These are phyloP conservation scores for Chrysolina americana DNA, from an alignment of 2,888 invertebrate species.

Conservation along the genomic window DNA sequence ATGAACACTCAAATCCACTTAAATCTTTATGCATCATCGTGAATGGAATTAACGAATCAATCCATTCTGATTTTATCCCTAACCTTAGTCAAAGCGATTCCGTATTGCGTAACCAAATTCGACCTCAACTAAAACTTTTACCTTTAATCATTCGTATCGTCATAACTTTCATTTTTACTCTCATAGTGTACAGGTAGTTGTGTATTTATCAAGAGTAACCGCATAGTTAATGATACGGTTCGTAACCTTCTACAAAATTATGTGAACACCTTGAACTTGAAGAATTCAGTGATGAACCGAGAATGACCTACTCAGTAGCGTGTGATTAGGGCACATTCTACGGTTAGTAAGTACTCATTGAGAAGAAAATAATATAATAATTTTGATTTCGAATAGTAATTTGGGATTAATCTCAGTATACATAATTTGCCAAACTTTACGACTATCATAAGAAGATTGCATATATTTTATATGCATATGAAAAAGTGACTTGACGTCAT, in stretches of 20 bases:
- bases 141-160: constrained; percentile 44
- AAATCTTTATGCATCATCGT: no score
- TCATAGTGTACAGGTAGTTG: constrained; percentile 40
- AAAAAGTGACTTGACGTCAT: no score
- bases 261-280: constrained; percentile 51
- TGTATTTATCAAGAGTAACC: constrained; percentile 28
- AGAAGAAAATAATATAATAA: no score
- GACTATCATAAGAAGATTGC: no score
- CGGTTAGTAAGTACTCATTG: not conserved
- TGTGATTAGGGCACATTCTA: not conserved
- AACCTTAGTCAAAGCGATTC: constrained; percentile 23
- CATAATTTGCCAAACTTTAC: no score
- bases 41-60: constrained; percentile 1
- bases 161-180: constrained; percentile 53
- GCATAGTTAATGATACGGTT: constrained; percentile 21
- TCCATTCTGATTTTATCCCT: constrained; percentile 7
- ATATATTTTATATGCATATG: no score
- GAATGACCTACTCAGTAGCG: constrained; percentile 21
- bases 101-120: constrained; percentile 41
- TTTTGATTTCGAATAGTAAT: no score
- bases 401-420: no score
- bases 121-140: constrained; percentile 52
- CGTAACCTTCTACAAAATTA: constrained; percentile 49
- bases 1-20: no score
- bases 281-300: constrained; percentile 25